phyloP scores from a whole-genome alignment of 2,888 invertebrate species.

The Tethea ocularis region DNA sequence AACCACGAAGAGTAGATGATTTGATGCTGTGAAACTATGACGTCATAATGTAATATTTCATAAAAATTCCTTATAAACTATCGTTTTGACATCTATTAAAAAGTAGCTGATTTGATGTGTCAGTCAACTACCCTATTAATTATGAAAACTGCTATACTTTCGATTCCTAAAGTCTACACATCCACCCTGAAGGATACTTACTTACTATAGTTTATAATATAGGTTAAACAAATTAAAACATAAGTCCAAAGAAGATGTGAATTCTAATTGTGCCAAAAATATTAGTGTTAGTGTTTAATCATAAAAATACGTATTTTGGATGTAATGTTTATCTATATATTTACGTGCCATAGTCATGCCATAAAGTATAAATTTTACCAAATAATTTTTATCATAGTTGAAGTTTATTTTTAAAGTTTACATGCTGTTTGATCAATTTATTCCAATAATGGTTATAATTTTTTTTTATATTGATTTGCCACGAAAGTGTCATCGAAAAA shows the following conservation, averaged over 20 bases:
- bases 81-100: no score
- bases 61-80: no score
- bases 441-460: background rate
- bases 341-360: background rate
- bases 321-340: constrained; percentile 8
- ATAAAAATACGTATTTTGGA: constrained; percentile 9
- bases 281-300: constrained; percentile 23
- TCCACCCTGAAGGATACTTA: background rate
- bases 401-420: background rate
- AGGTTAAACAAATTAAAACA: constrained; percentile 11
- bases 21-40: no score
- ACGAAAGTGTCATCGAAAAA: no score
- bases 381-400: background rate
- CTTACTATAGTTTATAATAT: constrained; percentile 4
- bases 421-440: background rate
- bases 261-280: constrained; percentile 76
- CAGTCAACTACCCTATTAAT: no score
- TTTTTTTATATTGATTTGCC: no score
- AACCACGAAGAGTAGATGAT: no score
- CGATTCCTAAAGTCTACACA: no score
- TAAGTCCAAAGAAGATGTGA: constrained; percentile 68
- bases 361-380: background rate
- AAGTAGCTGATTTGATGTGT: no score
- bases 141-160: no score
- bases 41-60: no score